phyloP scores from a whole-genome alignment of 2,113 vertebrate genomes.

The Calyptommatus sinebrachiatus region DNA sequence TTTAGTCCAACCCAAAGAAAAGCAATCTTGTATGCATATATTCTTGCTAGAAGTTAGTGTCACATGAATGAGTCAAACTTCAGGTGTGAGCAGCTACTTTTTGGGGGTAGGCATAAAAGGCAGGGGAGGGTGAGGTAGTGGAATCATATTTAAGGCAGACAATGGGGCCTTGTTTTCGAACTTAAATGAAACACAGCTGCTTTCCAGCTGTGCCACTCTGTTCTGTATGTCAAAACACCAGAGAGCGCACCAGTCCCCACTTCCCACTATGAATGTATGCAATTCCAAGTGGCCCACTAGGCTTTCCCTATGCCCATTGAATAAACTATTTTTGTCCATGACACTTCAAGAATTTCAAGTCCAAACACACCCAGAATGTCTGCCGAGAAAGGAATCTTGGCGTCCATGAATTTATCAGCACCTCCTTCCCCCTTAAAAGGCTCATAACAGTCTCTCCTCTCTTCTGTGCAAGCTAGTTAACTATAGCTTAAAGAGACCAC shows the following conservation, averaged over 20 bases:
- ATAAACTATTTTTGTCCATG: slow-evolving; percentile 20
- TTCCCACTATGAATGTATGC: slow-evolving; percentile 38
- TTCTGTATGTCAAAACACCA: slow-evolving; percentile 44
- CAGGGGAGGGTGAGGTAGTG: slow-evolving; percentile 27
- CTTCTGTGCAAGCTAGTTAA: neutral
- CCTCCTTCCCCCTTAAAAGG: neutral
- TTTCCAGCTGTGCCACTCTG: slow-evolving; percentile 64
- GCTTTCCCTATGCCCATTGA: neutral
- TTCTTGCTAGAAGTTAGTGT: slow-evolving; percentile 28
- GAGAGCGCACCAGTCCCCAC: slow-evolving; percentile 50
- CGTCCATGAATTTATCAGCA: neutral
- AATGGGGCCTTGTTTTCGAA: slow-evolving; percentile 71
- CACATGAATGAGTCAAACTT: slow-evolving; percentile 37
- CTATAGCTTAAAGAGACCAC: neutral
- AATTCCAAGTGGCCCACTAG: slow-evolving; percentile 38
- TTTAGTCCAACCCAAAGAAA: slow-evolving; percentile 27
- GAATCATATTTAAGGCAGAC: slow-evolving; percentile 61
- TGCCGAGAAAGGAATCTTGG: neutral
- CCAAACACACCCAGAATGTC: neutral
- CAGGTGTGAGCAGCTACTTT: slow-evolving; percentile 53
- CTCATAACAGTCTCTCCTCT: neutral
- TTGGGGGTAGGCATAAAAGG: slow-evolving; percentile 5
- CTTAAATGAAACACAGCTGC: slow-evolving; percentile 73
- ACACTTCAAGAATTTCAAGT: slow-evolving; percentile 24
- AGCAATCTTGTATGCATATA: slow-evolving; percentile 27